Evolutionary conservation across 2,113 vertebrate genomes (phyloP).

Genomic region (Mesocricetus auratus): DNA sequence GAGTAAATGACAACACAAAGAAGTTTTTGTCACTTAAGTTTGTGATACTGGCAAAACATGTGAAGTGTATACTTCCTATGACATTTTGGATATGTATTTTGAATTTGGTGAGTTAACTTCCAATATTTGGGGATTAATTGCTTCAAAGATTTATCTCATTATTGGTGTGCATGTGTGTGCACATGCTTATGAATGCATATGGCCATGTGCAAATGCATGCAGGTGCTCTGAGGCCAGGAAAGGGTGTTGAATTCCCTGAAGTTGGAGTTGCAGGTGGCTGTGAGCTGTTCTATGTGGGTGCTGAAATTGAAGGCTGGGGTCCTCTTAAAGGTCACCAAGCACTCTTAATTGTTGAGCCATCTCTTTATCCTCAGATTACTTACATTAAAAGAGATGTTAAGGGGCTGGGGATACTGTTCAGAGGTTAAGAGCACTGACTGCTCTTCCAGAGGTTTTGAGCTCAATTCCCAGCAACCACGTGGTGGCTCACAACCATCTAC

Average conservation of each 20-base stretch:
- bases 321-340: not conserved
- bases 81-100: not conserved
- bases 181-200: not conserved
- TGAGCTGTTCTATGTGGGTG: not conserved
- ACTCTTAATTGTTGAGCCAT: not conserved
- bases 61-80: not conserved
- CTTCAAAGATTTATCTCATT: not conserved
- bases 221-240: not conserved
- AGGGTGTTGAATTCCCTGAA: not conserved
- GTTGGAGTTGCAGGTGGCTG: not conserved
- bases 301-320: not conserved
- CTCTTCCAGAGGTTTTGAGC: no score
- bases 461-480: no score
- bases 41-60: not conserved
- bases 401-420: no score
- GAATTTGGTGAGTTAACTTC: not conserved
- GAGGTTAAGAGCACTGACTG: no score
- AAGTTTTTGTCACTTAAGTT: not conserved
- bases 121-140: not conserved
- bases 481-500: no score
- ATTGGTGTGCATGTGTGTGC: not conserved
- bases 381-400: conserved; percentile 3
- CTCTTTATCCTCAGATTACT: not conserved
- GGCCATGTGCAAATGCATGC: not conserved
- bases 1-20: not conserved